Base-by-base conservation (phyloP, 2,113 vertebrate genomes). In the Laterallus jamaicensis region DNA sequence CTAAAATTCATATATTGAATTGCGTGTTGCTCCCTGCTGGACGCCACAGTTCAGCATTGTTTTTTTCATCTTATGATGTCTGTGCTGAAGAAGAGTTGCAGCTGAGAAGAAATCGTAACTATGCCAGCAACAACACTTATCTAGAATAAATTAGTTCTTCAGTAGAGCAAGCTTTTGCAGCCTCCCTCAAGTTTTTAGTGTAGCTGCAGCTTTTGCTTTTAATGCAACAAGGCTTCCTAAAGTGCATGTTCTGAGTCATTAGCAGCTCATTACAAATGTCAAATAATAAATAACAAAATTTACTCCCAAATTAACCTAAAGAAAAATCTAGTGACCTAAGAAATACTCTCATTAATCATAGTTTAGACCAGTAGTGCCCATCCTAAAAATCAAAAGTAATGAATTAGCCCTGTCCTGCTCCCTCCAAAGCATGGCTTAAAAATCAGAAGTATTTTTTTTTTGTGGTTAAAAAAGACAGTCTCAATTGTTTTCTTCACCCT, bases 151-250 rank as follows among this genome's bases (percentile, higher is more conserved):
- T 24, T 59, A 9, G 58, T 93, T 82, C 58, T 82, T 39, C 49
- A 56, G 31, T 1, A 56, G 9, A 89, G 50, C 40, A 89, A 73
- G 32, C 13, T 47, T 71, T 60, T 90, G 49, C 28, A 54, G 39
- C 62, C 9, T 88, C 7, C 10, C 12, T 40, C 1, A 0, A 47
- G 18, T 90, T 88, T 71, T 76, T 68, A 42, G 32, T 0, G 0
- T 59, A 79, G 70, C 31, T 73, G 49, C 58, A 92, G 31, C 26
- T 86, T 85, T 85, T 71, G 56, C 56, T 93, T 86, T 88, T 80
- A 73, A 35, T 55, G 22, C 47, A 70, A 44, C 24, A 79, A 68
- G 32, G 10, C 47, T 90, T 58, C 17, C 37, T 78, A 31, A 70
- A 92, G n/a, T 82, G 20, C 13, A 13, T 47, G 15, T 55, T 82